Evolutionary conservation across 2,797 vertebrate species (phyloP).

Genomic region (Lepidocolaptes lacrymiger): DNA sequence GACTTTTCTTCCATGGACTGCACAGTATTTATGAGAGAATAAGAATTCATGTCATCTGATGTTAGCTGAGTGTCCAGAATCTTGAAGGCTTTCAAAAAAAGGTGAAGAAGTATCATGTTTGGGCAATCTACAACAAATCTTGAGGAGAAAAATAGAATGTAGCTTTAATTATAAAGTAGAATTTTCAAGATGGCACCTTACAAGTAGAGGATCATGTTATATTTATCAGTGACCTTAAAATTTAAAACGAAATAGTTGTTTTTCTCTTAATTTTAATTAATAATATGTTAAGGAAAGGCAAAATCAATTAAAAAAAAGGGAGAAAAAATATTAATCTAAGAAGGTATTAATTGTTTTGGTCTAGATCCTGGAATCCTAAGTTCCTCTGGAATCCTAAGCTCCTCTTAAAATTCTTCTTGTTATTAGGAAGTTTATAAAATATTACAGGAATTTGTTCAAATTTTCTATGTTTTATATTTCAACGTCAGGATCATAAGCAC

Average conservation of each 20-base stretch:
- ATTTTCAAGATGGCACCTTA: background rate
- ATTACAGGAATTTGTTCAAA: background rate
- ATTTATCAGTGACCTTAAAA: background rate
- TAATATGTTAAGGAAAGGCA: background rate
- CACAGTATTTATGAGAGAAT: constrained; percentile 16
- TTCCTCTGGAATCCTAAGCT: background rate
- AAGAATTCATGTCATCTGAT: constrained; percentile 15
- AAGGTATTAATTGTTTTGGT: background rate
- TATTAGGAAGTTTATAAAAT: background rate
- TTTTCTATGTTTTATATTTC: background rate
- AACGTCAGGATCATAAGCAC: background rate
- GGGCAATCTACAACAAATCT: background rate
- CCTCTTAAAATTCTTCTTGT: background rate
- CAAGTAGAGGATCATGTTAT: background rate
- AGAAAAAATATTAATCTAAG: background rate
- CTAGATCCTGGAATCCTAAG: background rate
- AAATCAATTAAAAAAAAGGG: background rate
- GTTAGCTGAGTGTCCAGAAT: background rate
- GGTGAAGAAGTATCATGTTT: background rate
- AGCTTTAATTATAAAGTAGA: background rate
- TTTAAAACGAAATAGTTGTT: background rate
- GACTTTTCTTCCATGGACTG: constrained; percentile 11
- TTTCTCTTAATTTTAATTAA: background rate
- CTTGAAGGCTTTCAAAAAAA: background rate
- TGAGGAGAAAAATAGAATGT: background rate